Evolutionary conservation across 2,888 invertebrate genomes (phyloP).

Genomic region (Ormyrus labotus): DNA sequence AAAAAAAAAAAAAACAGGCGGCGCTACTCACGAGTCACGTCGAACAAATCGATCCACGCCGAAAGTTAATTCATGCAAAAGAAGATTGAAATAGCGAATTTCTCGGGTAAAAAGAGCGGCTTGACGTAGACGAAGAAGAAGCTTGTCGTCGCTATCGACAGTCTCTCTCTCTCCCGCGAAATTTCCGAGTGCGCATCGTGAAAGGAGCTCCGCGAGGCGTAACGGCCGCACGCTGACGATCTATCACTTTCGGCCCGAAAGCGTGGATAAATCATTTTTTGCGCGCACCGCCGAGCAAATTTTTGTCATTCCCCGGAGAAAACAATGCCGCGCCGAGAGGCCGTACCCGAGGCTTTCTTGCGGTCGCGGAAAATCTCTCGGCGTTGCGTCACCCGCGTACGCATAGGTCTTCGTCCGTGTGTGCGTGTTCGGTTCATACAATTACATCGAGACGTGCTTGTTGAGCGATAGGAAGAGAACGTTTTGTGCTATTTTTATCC

Average conservation of each 20-base stretch:
- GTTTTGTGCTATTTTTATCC: too few relatives aligned
- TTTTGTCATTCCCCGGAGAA: slow-evolving; percentile 42
- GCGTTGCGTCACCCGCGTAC: slow-evolving; percentile 47
- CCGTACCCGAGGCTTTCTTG: slow-evolving; percentile 11
- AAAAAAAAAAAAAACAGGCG: too few relatives aligned
- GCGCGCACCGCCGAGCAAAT: not conserved
- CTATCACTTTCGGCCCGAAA: slow-evolving; percentile 31
- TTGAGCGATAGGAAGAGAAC: too few relatives aligned
- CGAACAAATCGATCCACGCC: not conserved
- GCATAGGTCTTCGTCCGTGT: not conserved
- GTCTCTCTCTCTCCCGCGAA: not conserved
- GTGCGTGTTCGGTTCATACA: not conserved
- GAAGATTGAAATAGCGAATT: not conserved
- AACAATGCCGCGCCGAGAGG: slow-evolving; percentile 25
- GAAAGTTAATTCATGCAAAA: not conserved
- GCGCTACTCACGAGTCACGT: too few relatives aligned
- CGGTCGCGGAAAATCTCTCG: slow-evolving; percentile 39
- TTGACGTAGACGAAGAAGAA: too few relatives aligned
- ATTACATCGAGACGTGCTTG: too few relatives aligned
- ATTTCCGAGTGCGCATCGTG: slow-evolving; percentile 2
- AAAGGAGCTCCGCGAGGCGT: slow-evolving; percentile 19
- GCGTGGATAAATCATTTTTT: slow-evolving; percentile 43
- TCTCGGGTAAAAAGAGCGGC: not conserved
- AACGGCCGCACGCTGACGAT: slow-evolving; percentile 22
- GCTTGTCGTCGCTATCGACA: too few relatives aligned